Percentiles rank a stretch among this genome's conserved stretches.
phyloP scores from a whole-genome alignment of 2,113 vertebrate species.

The Salminus brasiliensis region DNA sequence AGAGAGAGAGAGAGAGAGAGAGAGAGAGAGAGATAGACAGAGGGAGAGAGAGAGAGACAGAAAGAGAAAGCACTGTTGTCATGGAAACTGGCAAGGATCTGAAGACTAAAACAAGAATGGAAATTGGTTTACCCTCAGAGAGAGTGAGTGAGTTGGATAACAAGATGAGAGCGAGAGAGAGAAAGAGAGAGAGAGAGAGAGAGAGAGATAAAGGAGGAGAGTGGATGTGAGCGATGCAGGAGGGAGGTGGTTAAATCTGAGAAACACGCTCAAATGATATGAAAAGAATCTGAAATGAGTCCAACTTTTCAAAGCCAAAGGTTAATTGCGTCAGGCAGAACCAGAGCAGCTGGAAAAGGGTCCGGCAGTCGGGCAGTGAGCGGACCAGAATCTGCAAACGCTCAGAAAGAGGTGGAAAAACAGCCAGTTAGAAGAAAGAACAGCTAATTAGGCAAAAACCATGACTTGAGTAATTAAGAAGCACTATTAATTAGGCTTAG shows the following conservation, averaged over 20 bases:
- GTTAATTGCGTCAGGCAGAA: slow-evolving; percentile 23
- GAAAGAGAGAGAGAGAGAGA: slow-evolving; percentile 38
- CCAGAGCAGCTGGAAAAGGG: neutral
- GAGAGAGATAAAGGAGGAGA: slow-evolving; percentile 34
- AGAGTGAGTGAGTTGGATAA: slow-evolving; percentile 65
- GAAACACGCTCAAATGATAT: neutral
- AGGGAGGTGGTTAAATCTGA: slow-evolving; percentile 5
- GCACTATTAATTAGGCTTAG: slow-evolving; percentile 42
- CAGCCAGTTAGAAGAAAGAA: slow-evolving; percentile 29
- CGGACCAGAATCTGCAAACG: neutral
- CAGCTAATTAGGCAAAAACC: slow-evolving; percentile 35
- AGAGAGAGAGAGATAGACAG: slow-evolving; percentile 60
- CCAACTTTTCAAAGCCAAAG: slow-evolving; percentile 4
- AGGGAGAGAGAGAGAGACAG: slow-evolving; percentile 65
- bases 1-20: slow-evolving; percentile 53
- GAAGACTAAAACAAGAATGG: slow-evolving; percentile 84
- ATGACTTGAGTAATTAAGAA: slow-evolving; percentile 39
- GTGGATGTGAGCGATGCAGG: slow-evolving; percentile 14
- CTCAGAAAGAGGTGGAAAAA: slow-evolving; percentile 6
- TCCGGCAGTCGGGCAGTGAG: neutral
- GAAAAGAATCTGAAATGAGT: neutral
- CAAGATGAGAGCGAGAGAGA: slow-evolving; percentile 30
- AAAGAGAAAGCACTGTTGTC: slow-evolving; percentile 89
- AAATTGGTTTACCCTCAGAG: slow-evolving; percentile 82
- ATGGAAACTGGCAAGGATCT: slow-evolving; percentile 89